Percentiles rank a stretch among this genome's conserved stretches.
Conservation (phyloP, 2,797 vertebrate genomes). For the Sandelia bainsii region DNA sequence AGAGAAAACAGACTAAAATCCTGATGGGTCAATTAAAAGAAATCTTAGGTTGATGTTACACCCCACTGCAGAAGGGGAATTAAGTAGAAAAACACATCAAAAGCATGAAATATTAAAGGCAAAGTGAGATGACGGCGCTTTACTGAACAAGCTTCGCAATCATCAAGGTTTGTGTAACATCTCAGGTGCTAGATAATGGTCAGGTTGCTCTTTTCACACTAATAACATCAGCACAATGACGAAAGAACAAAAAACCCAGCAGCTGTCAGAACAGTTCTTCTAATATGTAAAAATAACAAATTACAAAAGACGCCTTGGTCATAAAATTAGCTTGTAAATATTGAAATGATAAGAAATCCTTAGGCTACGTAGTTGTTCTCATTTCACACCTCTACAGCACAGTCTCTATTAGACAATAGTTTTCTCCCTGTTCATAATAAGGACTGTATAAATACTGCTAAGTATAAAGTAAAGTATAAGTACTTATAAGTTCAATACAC, state of each 20-base stretch:
- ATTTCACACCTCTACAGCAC: conserved; percentile 20
- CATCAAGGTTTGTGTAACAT: conserved; percentile 6
- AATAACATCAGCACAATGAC: conserved; percentile 3
- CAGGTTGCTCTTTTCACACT: conserved; percentile 20
- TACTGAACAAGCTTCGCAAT: conserved; percentile 7
- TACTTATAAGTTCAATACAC: not conserved
- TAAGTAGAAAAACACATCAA: no score
- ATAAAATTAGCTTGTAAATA: conserved; percentile 23
- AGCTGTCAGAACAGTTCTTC: conserved; percentile 29
- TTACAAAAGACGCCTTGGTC: conserved; percentile 2
- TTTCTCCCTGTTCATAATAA: no score
- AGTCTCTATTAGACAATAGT: no score
- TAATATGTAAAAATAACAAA: conserved; percentile 28
- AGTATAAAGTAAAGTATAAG: no score
- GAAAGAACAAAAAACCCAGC: not conserved
- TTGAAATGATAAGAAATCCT: conserved; percentile 31
- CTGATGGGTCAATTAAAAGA: no score
- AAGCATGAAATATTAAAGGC: not conserved
- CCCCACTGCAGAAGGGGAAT: no score
- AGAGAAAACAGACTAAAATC: conserved; percentile 3
- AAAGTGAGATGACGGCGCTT: not conserved
- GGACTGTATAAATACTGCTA: no score
- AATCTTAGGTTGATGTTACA: no score
- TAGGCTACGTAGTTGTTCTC: conserved; percentile 10
- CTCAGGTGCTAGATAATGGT: conserved; percentile 4